phyloP scores from a whole-genome alignment of 2,888 invertebrate species.

The Germaria angustata region DNA sequence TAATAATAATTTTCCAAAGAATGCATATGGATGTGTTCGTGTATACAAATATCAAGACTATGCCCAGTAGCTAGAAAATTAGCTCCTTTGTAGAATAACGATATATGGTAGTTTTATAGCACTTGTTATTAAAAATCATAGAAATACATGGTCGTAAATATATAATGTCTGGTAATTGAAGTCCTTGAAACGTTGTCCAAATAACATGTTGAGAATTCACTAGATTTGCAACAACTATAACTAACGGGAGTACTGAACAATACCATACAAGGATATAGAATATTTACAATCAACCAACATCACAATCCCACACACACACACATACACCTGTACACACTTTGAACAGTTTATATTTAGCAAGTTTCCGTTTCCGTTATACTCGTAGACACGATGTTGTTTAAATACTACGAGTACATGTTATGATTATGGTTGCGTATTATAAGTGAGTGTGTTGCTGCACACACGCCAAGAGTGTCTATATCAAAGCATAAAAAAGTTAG shows the following conservation, averaged over 20 bases:
- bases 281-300: not conserved
- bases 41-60: not conserved
- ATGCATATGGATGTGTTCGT: not conserved
- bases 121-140: too few relatives aligned
- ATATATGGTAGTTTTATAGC: too few relatives aligned
- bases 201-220: not conserved
- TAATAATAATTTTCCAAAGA: not conserved
- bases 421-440: not conserved
- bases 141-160: too few relatives aligned
- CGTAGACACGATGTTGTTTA: constrained; percentile 8
- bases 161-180: not conserved
- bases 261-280: not conserved
- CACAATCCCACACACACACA: not conserved
- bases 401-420: constrained; percentile 22
- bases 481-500: constrained; percentile 10
- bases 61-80: not conserved
- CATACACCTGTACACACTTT: too few relatives aligned
- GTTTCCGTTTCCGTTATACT: constrained; percentile 39
- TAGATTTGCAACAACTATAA: not conserved
- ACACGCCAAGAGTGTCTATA: not conserved
- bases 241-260: not conserved
- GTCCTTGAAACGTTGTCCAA: not conserved
- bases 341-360: constrained; percentile 29
- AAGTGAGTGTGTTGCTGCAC: not conserved
- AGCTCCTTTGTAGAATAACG: too few relatives aligned